A percentile compares a stretch with the other conserved stretches of the same genome.
Evolutionary conservation across 2,888 invertebrate species (phyloP).

Genomic region (Plebejus argus): DNA sequence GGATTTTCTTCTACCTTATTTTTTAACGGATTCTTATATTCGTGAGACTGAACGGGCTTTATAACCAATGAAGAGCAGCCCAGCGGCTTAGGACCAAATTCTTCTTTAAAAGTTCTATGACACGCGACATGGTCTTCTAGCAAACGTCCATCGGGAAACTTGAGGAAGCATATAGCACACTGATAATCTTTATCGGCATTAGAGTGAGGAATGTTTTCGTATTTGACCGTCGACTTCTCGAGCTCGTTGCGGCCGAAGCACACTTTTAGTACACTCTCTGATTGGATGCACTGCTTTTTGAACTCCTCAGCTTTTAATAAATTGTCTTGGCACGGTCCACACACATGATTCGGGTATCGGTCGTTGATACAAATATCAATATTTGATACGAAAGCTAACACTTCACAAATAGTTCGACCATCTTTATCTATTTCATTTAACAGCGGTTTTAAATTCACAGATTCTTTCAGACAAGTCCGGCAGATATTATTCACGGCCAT

Average conservation of each 20-base stretch:
- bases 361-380: constrained; percentile 55
- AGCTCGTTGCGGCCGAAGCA: constrained; percentile 42
- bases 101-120: constrained; percentile 33
- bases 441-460: constrained; percentile 54
- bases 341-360: constrained; percentile 63
- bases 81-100: constrained; percentile 19
- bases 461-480: constrained; percentile 59
- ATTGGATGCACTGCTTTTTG: constrained; percentile 61
- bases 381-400: constrained; percentile 58
- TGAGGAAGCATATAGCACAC: constrained; percentile 44
- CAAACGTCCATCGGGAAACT: constrained; percentile 40
- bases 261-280: constrained; percentile 56
- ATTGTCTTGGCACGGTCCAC: constrained; percentile 57
- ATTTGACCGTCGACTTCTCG: constrained; percentile 33
- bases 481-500: constrained; percentile 52
- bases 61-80: neutral
- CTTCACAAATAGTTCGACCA: constrained; percentile 52
- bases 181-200: constrained; percentile 39
- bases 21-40: constrained; percentile 13
- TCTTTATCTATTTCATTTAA: constrained; percentile 53
- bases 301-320: constrained; percentile 61
- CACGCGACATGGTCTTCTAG: constrained; percentile 43
- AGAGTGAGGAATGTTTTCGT: constrained; percentile 37
- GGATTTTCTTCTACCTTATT: constrained; percentile 23
- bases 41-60: neutral